Percentiles rank a stretch among this genome's conserved stretches.
Evolutionary conservation across 1,140 invertebrate species (phyloP).

Genomic region (Pinna nobilis): DNA sequence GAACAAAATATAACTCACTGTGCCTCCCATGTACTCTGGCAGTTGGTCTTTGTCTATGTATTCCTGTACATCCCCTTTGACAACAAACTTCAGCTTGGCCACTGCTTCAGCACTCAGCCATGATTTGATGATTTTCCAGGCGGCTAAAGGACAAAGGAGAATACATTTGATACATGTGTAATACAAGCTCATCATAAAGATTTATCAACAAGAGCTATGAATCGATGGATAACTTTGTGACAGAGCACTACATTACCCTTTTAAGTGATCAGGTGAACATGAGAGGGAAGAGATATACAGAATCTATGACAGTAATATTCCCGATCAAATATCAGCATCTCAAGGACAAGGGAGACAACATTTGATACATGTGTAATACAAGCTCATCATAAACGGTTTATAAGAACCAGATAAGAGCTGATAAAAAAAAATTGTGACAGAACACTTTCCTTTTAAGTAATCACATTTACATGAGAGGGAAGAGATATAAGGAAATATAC

Average conservation of each 20-base stretch:
- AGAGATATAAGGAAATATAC: no score
- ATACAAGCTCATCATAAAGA: not conserved
- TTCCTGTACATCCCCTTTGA: slow-evolving; percentile 85
- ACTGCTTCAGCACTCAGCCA: slow-evolving; percentile 92
- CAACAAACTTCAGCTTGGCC: slow-evolving; percentile 92
- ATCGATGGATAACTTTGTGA: no score
- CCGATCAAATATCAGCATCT: no score
- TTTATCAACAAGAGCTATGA: no score
- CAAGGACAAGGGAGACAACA: slow-evolving; percentile 58
- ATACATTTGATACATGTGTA: not conserved
- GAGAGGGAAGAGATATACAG: no score
- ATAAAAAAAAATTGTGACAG: no score
- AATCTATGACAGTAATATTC: no score
- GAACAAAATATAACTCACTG: slow-evolving; percentile 71
- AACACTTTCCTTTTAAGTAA: no score
- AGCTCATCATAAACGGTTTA: not conserved
- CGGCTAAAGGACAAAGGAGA: slow-evolving; percentile 80
- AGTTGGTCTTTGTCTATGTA: slow-evolving; percentile 86
- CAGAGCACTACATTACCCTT: no score
- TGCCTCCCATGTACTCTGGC: slow-evolving; percentile 89
- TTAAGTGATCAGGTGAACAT: no score
- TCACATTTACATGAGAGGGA: no score
- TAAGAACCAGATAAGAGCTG: no score
- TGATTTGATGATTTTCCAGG: slow-evolving; percentile 93
- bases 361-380: not conserved